A percentile compares a stretch with the other conserved stretches of the same genome.
These are phyloP conservation scores for Neoitamus cyanurus DNA, from an alignment of 2,888 invertebrate genomes.

Conservation along the genomic window DNA sequence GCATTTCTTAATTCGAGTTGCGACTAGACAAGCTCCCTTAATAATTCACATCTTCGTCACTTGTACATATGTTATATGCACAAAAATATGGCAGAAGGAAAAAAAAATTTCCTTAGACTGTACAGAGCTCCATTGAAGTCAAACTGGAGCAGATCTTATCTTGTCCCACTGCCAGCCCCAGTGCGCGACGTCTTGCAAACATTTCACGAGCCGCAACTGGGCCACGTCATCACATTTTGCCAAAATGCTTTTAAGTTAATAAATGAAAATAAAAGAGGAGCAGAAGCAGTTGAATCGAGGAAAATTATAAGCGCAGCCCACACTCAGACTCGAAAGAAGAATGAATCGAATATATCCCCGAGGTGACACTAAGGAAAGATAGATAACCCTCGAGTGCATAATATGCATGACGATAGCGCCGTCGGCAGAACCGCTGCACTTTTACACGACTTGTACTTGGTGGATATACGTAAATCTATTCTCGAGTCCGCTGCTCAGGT, in stretches of 20 bases:
- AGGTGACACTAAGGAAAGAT: constrained; percentile 35
- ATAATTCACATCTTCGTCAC: not conserved
- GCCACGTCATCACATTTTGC: not conserved
- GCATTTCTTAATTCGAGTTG: not conserved
- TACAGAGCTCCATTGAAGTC: not conserved
- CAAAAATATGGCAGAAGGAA: not conserved
- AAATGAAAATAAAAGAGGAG: not conserved
- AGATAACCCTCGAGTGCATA: constrained; percentile 33
- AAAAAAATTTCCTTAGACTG: not conserved
- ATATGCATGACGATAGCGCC: constrained; percentile 36
- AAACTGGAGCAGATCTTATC: not conserved
- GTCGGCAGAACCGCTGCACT: constrained; percentile 37
- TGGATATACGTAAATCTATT: constrained; percentile 39
- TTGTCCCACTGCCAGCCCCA: not conserved
- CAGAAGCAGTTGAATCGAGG: not conserved
- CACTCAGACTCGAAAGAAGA: not conserved
- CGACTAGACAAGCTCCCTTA: not conserved
- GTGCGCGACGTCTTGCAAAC: not conserved
- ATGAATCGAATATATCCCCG: constrained; percentile 23
- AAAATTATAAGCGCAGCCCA: constrained; percentile 10
- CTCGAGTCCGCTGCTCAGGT: constrained; percentile 39
- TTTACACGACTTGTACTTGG: constrained; percentile 19
- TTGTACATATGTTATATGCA: not conserved
- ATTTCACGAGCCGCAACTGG: not conserved
- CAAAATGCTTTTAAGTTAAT: not conserved